Conservation (phyloP, 92 coral and sea anemone genomes). For the Scolanthus callimorphus region DNA sequence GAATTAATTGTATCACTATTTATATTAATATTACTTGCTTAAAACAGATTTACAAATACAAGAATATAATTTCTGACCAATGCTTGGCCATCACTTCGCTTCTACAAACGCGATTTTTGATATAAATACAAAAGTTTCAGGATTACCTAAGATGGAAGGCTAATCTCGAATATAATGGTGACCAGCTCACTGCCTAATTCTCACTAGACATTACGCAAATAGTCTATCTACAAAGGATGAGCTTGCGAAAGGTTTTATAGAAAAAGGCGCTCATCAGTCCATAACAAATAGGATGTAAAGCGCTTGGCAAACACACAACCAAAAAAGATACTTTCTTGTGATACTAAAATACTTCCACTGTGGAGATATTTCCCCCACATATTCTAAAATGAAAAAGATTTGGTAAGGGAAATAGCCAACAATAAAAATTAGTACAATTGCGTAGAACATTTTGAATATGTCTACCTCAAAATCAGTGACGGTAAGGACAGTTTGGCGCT, state of each 20-base stretch:
- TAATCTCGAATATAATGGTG: too few species aligned
- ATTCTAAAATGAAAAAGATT: constrained; percentile 30
- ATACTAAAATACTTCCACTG: constrained; percentile 23
- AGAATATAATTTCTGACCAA: too few species aligned
- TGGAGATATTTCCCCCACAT: not conserved
- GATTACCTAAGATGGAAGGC: too few species aligned
- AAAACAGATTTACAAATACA: too few species aligned
- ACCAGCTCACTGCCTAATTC: too few species aligned
- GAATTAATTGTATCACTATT: too few species aligned
- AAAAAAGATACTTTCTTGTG: constrained; percentile 12
- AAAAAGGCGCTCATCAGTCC: constrained; percentile 52
- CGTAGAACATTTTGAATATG: constrained; percentile 45
- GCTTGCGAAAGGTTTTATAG: constrained; percentile 37
- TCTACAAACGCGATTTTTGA: too few species aligned
- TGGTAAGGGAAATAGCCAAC: constrained; percentile 57
- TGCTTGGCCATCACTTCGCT: too few species aligned
- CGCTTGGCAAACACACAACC: constrained; percentile 42
- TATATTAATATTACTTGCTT: too few species aligned
- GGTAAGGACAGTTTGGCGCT: not conserved
- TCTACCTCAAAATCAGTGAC: constrained; percentile 25
- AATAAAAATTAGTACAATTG: constrained; percentile 26
- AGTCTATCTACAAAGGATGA: constrained; percentile 42
- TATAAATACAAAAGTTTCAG: too few species aligned
- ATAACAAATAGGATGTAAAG: constrained; percentile 53
- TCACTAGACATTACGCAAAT: too few species aligned